Conservation (phyloP, 1,140 invertebrate genomes). For the Caenorhabditis brenneri region DNA sequence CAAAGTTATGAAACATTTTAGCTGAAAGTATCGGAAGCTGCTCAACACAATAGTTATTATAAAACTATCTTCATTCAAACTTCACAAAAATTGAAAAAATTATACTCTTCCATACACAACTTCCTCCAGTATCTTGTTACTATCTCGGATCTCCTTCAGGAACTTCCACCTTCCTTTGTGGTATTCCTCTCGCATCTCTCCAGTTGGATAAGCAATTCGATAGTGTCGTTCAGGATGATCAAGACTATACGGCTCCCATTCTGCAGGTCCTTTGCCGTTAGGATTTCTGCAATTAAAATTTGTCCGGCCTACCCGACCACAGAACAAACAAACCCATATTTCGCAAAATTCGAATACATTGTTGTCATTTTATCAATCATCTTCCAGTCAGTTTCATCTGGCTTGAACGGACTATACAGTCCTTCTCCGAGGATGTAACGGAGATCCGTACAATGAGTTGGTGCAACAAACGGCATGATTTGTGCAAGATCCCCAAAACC, state of each 20-base stretch:
- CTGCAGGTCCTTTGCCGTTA: not conserved
- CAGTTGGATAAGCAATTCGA: not conserved
- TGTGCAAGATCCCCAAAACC: not conserved
- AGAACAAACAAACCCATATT: constrained; percentile 55
- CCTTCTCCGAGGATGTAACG: constrained; percentile 58
- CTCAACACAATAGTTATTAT: too few species aligned
- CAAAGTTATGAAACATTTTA: too few species aligned
- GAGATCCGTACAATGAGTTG: constrained; percentile 60
- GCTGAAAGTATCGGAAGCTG: too few species aligned
- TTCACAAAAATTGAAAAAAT: not conserved
- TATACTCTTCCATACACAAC: constrained; percentile 1
- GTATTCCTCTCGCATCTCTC: constrained; percentile 15
- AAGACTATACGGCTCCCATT: not conserved
- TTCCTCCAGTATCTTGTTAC: not conserved
- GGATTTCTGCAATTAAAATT: not conserved
- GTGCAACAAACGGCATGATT: not conserved
- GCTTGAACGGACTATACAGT: constrained; percentile 48
- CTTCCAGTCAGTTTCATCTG: constrained; percentile 52
- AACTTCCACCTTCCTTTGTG: constrained; percentile 14
- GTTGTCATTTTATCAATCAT: constrained; percentile 53
- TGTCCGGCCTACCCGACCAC: not conserved
- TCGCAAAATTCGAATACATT: constrained; percentile 60
- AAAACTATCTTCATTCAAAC: too few species aligned
- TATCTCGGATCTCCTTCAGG: not conserved
- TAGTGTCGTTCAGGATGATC: not conserved